Evolutionary conservation across 2,113 vertebrate genomes (phyloP).

Genomic region (Misgurnus mizolepis): DNA sequence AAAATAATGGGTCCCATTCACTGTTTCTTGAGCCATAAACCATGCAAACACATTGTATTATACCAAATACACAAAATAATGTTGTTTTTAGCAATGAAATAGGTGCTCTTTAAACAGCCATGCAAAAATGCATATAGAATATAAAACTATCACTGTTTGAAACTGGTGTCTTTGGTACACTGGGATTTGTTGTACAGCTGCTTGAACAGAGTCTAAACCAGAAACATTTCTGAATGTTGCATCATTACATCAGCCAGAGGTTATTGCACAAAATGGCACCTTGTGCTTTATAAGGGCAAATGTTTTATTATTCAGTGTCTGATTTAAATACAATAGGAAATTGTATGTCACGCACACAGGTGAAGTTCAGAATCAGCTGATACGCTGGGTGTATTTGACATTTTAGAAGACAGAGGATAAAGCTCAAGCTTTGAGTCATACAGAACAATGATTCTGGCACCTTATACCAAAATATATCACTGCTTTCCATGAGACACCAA

Average conservation of each 20-base stretch:
- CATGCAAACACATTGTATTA: too few species aligned
- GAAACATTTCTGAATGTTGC: slow-evolving; percentile 47
- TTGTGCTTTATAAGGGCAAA: slow-evolving; percentile 7
- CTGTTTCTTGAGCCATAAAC: too few species aligned
- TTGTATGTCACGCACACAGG: background rate
- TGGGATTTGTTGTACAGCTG: background rate
- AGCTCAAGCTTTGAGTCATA: background rate
- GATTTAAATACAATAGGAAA: slow-evolving; percentile 11
- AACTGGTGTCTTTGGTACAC: slow-evolving; percentile 11
- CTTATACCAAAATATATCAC: background rate
- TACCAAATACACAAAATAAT: too few species aligned
- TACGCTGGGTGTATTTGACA: background rate
- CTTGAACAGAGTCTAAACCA: background rate
- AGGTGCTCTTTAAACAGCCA: background rate
- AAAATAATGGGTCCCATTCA: too few species aligned
- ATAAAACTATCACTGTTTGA: background rate
- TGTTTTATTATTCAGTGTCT: slow-evolving; percentile 18
- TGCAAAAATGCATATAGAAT: background rate
- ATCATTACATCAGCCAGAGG: slow-evolving; percentile 48
- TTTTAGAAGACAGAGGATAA: background rate
- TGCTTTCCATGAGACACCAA: background rate
- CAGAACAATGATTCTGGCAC: background rate
- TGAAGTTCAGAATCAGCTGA: background rate
- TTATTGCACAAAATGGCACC: slow-evolving; percentile 30
- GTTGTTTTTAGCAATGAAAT: too few species aligned